Evolutionary conservation across 2,113 vertebrate genomes (phyloP).

Genomic region (Sceloporus tristichus): DNA sequence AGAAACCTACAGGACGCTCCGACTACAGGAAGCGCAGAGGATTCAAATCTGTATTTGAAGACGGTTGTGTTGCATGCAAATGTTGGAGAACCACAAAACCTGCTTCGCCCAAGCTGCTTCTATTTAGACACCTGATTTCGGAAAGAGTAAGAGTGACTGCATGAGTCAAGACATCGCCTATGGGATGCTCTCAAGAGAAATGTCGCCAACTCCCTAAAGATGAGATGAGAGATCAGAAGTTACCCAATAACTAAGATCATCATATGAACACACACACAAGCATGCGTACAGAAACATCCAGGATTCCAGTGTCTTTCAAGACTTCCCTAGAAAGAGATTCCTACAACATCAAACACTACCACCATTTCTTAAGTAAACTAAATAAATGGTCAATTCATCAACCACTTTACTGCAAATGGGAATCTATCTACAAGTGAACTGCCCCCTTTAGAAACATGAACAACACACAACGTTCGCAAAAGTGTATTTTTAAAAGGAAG

Average conservation of each 20-base stretch:
- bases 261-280: conserved; percentile 40
- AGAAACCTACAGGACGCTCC: conserved; percentile 43
- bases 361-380: conserved; percentile 58
- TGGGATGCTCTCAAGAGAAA: conserved; percentile 47
- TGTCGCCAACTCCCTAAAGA: conserved; percentile 52
- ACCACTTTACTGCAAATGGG: conserved; percentile 23
- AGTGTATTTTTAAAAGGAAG: conserved; percentile 60
- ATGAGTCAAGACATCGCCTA: conserved; percentile 41
- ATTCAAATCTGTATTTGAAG: conserved; percentile 16
- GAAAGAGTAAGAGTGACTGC: conserved; percentile 7
- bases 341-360: conserved; percentile 53
- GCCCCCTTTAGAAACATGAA: neutral
- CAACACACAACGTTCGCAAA: conserved; percentile 62
- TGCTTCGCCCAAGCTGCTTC: neutral
- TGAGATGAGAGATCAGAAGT: conserved; percentile 58
- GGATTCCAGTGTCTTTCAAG: conserved; percentile 47
- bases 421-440: conserved; percentile 36
- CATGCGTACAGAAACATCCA: conserved; percentile 35
- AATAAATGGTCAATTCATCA: conserved; percentile 53
- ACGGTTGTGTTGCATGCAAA: neutral
- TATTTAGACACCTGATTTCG: neutral
- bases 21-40: neutral
- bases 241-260: conserved; percentile 58
- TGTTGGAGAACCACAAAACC: neutral
- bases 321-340: conserved; percentile 64